Conservation (phyloP, 2,113 vertebrate species). For the Toxotes jaculatrix region DNA sequence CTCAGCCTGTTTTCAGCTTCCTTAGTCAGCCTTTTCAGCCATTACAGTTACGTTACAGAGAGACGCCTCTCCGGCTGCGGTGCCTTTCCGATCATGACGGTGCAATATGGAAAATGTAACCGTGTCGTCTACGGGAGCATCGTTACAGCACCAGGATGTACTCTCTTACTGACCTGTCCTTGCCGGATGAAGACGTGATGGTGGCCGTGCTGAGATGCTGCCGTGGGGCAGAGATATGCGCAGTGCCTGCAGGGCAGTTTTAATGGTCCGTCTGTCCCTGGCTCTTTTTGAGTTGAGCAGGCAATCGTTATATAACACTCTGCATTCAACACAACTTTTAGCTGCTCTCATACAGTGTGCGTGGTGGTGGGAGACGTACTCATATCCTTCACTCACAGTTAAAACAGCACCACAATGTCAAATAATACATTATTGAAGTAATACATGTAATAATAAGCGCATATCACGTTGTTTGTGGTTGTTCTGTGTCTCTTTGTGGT, state of each 20-base stretch:
- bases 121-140: conserved; percentile 7
- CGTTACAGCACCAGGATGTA: conserved; percentile 27
- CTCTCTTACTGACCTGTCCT: conserved; percentile 13
- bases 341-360: not conserved
- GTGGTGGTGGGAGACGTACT: not conserved
- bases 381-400: not conserved
- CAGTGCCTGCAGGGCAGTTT: conserved; percentile 11
- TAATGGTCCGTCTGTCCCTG: not conserved
- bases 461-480: no score
- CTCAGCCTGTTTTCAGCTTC: not conserved
- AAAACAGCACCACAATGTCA: conserved; percentile 1
- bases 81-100: conserved; percentile 52
- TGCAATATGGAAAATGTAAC: conserved; percentile 39
- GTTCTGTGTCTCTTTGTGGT: no score
- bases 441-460: no score
- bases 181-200: conserved; percentile 21
- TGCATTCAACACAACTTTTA: conserved; percentile 45
- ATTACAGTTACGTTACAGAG: not conserved
- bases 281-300: not conserved
- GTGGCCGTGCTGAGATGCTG: not conserved
- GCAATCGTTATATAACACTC: conserved; percentile 35
- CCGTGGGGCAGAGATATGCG: conserved; percentile 23
- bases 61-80: conserved; percentile 4
- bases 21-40: not conserved
- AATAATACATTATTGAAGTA: no score